Evolutionary conservation across 1,140 invertebrate genomes (phyloP), one percentile per base, ranked within the genome.

Genomic region (Zaprionus nigranus): DNA sequence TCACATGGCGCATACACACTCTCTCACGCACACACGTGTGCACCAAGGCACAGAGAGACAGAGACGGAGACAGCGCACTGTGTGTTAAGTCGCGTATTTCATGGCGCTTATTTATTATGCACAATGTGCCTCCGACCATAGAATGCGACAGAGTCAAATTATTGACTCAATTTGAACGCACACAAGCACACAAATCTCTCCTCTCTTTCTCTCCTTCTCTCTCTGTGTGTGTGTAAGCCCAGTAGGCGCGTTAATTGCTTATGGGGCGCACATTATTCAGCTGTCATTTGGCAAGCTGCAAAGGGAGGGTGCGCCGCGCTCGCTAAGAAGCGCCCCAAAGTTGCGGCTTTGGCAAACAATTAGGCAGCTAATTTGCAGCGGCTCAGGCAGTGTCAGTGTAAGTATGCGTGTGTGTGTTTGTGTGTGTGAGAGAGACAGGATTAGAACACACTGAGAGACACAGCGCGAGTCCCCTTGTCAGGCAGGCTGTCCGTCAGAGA

Each of bases 1-100:
- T 90, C 85, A 90, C 76, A 82, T 90, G 85, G 81, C 78, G 76
- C 79, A 79, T 84, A 81, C 78, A 78, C 82, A 79, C 59, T 84
- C 73, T 59, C 69, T 26, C 54, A 49, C 53, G 12, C 11, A 22
- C n/a, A 46, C 40, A 40, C 15, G 38, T 34, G 30, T 34, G 30
- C 30, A 38, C 36, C 36, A 38, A 38, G 36, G 13, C 36, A 53
- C 36, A 53, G 22, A 34, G 28, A 34, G 26, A 64, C n/a, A 28
- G 0, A 38, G 3, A 5, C 2, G 4, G 51, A 58, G 22, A 66
- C 15, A 43, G 62, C 51, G 65, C 46, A 17, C 6, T 46, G 40
- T 86, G 85, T 90, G 85, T 90, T 90, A 90, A 90, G 85, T 90
- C 86, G 85, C 85, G 85, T 90, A 90, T 90, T 90, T 90, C 85